phyloP scores from a whole-genome alignment of 1,140 invertebrate genomes.

The Scylla paramamosain region DNA sequence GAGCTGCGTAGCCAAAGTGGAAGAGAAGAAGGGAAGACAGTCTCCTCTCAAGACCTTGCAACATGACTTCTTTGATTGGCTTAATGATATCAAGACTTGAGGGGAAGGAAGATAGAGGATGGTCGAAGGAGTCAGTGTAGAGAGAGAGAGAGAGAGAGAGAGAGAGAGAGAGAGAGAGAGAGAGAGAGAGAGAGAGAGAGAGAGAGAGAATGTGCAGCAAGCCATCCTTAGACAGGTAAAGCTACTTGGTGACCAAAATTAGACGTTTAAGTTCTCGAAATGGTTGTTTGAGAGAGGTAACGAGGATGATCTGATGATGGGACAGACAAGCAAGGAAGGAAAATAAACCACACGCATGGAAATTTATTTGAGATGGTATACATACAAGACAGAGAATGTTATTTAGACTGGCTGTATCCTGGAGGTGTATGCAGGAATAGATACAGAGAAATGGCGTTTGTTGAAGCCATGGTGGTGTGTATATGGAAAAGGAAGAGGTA shows the following conservation, averaged over 20 bases:
- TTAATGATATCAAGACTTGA: not conserved
- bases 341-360: too few species aligned
- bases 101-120: not conserved
- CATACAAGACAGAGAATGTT: too few species aligned
- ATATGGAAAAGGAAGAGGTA: too few species aligned
- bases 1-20: too few species aligned
- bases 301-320: not conserved
- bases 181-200: conserved; percentile 43
- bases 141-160: not conserved
- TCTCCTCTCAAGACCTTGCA: too few species aligned
- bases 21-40: too few species aligned
- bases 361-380: too few species aligned
- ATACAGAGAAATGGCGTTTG: too few species aligned
- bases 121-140: not conserved
- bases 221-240: not conserved
- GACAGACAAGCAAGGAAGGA: not conserved
- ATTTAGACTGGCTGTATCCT: too few species aligned
- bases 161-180: conserved; percentile 37
- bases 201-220: not conserved
- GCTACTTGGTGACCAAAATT: not conserved
- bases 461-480: too few species aligned
- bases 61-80: not conserved
- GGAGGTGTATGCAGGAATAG: too few species aligned
- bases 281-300: not conserved
- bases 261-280: not conserved